Conservation (phyloP, 2,888 invertebrate species). For the Digitonthophagus gazella region DNA sequence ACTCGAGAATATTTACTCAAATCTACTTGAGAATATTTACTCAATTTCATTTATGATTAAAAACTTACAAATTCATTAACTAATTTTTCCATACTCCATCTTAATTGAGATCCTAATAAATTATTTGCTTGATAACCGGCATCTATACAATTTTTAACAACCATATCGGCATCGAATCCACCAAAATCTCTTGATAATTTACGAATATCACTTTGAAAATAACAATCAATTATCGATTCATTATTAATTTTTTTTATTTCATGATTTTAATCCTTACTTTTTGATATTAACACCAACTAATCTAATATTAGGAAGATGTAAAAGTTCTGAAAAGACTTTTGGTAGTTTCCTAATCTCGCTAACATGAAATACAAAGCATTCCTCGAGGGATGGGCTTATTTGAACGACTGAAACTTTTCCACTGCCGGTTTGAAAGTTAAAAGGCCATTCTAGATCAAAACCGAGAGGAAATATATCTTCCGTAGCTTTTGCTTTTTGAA, state of each 20-base stretch:
- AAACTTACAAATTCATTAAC: constrained; percentile 55
- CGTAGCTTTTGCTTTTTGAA: constrained; percentile 47
- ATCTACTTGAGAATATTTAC: no score
- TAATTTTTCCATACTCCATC: constrained; percentile 63
- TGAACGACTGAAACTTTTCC: constrained; percentile 63
- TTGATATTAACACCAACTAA: constrained; percentile 64
- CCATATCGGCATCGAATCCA: constrained; percentile 54
- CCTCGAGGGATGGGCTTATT: constrained; percentile 58
- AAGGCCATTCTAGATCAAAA: constrained; percentile 69
- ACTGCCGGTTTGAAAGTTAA: constrained; percentile 58
- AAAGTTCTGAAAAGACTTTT: constrained; percentile 54
- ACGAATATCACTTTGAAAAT: constrained; percentile 57
- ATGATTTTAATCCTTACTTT: constrained; percentile 52
- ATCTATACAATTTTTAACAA: constrained; percentile 61
- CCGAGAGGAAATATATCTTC: constrained; percentile 55
- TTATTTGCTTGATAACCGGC: constrained; percentile 58
- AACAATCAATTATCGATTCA: constrained; percentile 14
- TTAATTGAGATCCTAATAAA: constrained; percentile 52
- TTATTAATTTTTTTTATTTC: no score
- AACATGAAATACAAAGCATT: constrained; percentile 61
- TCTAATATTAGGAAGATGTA: constrained; percentile 59
- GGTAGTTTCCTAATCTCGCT: constrained; percentile 58
- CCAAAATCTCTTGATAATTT: constrained; percentile 63
- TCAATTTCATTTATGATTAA: no score
- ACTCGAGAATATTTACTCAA: constrained; percentile 5